Evolutionary conservation across 2,113 vertebrate species (phyloP).

Genomic region (Sprattus sprattus): DNA sequence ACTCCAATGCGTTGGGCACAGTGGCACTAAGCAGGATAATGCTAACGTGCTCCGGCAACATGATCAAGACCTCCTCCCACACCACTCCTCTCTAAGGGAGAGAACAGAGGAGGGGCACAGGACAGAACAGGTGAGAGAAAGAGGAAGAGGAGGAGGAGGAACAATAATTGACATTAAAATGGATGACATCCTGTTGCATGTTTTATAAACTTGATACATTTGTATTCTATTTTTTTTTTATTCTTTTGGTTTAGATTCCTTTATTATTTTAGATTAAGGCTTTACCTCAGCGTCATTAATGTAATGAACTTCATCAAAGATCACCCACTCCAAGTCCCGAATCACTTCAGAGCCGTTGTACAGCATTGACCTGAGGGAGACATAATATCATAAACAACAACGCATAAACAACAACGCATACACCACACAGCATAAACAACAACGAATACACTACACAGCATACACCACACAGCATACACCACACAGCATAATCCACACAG

Average conservation of each 20-base stretch:
- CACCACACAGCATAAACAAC: neutral
- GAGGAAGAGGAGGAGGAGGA: neutral
- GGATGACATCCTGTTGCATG: neutral
- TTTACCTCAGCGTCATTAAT: conserved; percentile 88
- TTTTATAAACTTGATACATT: no score
- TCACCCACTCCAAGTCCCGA: conserved; percentile 91
- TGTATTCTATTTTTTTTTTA: neutral
- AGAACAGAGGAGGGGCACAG: conserved; percentile 12
- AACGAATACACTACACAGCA: no score
- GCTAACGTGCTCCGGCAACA: conserved; percentile 89
- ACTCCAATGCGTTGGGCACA: conserved; percentile 87
- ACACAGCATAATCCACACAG: no score
- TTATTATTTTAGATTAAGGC: neutral
- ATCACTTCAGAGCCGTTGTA: conserved; percentile 90
- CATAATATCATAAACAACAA: no score
- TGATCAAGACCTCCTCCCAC: conserved; percentile 92
- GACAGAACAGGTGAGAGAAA: neutral
- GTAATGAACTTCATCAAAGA: conserved; percentile 93
- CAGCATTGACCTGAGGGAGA: conserved; percentile 82
- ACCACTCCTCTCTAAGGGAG: conserved; percentile 83
- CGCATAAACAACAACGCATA: neutral
- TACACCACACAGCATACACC: no score
- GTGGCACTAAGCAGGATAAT: conserved; percentile 91
- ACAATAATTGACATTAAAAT: neutral
- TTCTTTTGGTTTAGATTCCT: neutral